Evolutionary conservation across 2,888 invertebrate genomes (phyloP), one percentile per base, ranked within the genome.

Genomic region (Scelioninae gen. 1): DNA sequence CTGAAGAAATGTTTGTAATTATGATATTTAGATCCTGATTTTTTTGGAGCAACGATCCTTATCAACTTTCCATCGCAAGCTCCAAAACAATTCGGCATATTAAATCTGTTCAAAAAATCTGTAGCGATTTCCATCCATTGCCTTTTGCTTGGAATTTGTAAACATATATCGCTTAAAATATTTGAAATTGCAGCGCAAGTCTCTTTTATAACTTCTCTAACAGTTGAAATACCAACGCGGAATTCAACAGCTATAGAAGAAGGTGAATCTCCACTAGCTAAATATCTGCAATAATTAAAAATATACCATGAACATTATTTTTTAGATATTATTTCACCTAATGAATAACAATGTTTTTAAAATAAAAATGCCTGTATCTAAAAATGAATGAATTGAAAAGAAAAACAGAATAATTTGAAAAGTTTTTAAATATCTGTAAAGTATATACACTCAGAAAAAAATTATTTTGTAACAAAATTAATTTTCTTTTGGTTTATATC

Each of bases 1-100:
- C 84, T 86, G 32, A 81, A 85, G 23, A 23, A 82, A 29, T 84
- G 84, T 40, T 86, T 86, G 31, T 87, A 87, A 72, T 87, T 88
- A 34, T 55, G 84, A 63, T 47, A 88, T 9, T 51, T 1, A 4
- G 82, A 72, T 13, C 82, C 84, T 32, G 78, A 68, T 16, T 85
- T 79, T n/a, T 38, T 15, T 38, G 84, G 85, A 31, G 80, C 76
- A 74, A 68, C 60, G 13, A 86, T 82, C 4, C 16, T 10, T 13
- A 84, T 69, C 8, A 83, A 58, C 32, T 81, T 83, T 7, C 82
- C 84, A 62, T 72, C 72, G n/a, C 40, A 51, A 7, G 83, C 77
- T 29, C 85, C 85, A 40, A 53, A 66, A 47, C 85, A 86, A 71
- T 84, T 83, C 0, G 85, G 84, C 11, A 85, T 31, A 75, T 86